phyloP scores from a whole-genome alignment of 2,888 invertebrate species.

The Hypselothyrea guttata region DNA sequence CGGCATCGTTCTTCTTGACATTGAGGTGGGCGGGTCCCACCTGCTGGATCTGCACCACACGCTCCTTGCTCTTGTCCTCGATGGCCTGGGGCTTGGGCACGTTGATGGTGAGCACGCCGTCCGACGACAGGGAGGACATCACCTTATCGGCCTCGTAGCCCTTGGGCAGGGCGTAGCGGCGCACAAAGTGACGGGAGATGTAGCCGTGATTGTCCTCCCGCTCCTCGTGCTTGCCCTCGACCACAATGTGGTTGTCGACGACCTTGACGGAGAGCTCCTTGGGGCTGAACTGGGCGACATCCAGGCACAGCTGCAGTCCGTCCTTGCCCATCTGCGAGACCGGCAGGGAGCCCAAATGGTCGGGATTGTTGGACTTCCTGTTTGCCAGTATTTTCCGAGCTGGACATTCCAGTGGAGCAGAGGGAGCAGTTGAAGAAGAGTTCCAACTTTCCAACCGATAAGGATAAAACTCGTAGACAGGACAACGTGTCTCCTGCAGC shows the following conservation, averaged over 20 bases:
- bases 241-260: conserved; percentile 87
- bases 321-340: conserved; percentile 83
- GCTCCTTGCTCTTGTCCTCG: conserved; percentile 76
- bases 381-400: conserved; percentile 33
- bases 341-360: neutral
- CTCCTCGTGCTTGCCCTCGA: conserved; percentile 91
- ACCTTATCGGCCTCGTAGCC: conserved; percentile 89
- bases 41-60: conserved; percentile 85
- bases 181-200: conserved; percentile 89
- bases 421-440: too few species aligned
- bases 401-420: conserved; percentile 21
- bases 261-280: conserved; percentile 91
- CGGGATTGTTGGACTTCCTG: neutral
- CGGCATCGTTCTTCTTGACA: conserved; percentile 59
- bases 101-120: conserved; percentile 88
- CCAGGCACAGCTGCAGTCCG: conserved; percentile 88
- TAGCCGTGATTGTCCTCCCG: conserved; percentile 88
- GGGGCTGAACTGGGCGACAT: conserved; percentile 90
- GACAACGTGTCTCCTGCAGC: conserved; percentile 35
- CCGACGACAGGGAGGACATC: conserved; percentile 88
- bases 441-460: conserved; percentile 27
- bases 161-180: conserved; percentile 89
- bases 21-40: conserved; percentile 84
- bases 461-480: conserved; percentile 67
- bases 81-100: conserved; percentile 85